Evolutionary conservation across 1,140 invertebrate genomes (phyloP), one percentile per base, ranked within the genome.

Genomic region (Charaxes varanes): DNA sequence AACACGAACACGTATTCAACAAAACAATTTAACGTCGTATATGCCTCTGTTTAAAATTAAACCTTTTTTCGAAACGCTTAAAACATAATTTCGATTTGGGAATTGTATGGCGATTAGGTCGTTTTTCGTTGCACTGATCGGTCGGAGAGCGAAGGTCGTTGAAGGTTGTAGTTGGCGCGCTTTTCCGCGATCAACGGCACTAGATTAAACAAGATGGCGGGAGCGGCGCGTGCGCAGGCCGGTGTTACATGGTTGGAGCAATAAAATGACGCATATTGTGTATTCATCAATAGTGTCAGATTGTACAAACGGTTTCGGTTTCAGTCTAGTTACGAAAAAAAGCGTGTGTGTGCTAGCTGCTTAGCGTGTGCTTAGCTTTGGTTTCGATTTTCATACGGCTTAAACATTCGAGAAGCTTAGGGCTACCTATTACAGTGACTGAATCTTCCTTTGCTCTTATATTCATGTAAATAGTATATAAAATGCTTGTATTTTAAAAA

Each of bases 61-160:
- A 8, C 10, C 28, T 24, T 30, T 47, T 22, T 42, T 10, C 27
- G 14, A 16, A 4, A 16, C 7, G n/a, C 14, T 19, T 13, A 42
- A 21, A 13, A 19, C 7, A 11, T n/a, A 27, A 8, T 27, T 34
- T 33, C 13, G 22, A 11, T 31, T 26, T n/a, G 18, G n/a, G 22
- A 11, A 37, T 35, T 13, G 21, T 5, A 24, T 37, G 44, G 37
- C 5, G 21, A 47, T 53, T 62, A 40, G 54, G 23, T 37, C 54
- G 48, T 66, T 63, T 46, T 33, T 43, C 37, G 41, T 53, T 48
- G 41, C 47, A 45, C 43, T 45, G 49, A 54, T 44, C 63, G 72
- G 70, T 76, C 70, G 74, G 62, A 70, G 74, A 79, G 72, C 77
- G 77, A 82, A 82, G 77, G 77, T 82, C 77, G 77, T 77, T 82